Evolutionary conservation across 2,797 vertebrate genomes (phyloP).

Genomic region (Clarias laeviceps): DNA sequence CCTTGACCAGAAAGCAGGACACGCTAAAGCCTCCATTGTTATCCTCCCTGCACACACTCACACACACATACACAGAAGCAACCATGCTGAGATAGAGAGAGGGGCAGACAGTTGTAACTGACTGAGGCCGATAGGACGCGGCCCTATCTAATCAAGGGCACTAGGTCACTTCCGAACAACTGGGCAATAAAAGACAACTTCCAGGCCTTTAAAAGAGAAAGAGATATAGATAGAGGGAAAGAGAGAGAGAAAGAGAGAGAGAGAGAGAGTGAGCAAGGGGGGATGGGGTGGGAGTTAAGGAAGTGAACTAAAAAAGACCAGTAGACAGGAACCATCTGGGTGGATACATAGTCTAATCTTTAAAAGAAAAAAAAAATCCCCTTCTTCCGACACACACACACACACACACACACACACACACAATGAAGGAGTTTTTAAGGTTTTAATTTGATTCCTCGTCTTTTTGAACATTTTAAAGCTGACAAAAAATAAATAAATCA

Average conservation of each 20-base stretch:
- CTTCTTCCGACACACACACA: constrained; percentile 2
- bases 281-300: constrained; percentile 76
- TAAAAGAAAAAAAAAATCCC: constrained; percentile 40
- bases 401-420: constrained; percentile 21
- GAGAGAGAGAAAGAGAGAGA: constrained; percentile 46
- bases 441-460: neutral
- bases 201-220: constrained; percentile 85
- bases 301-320: constrained; percentile 91
- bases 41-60: constrained; percentile 60
- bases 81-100: constrained; percentile 69
- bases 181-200: constrained; percentile 99
- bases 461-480: neutral
- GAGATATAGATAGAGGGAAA: constrained; percentile 65
- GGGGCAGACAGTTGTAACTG: constrained; percentile 78
- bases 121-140: constrained; percentile 89
- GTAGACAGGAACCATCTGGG: constrained; percentile 97
- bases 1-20: constrained; percentile 72
- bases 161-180: constrained; percentile 99
- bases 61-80: constrained; percentile 77
- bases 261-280: constrained; percentile 64
- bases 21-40: constrained; percentile 91
- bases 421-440: neutral
- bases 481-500: neutral
- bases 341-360: constrained; percentile 83
- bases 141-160: constrained; percentile 98